Conservation (phyloP, 53 echinoderm and acorn worm species). For the Holothuria leucospilota region DNA sequence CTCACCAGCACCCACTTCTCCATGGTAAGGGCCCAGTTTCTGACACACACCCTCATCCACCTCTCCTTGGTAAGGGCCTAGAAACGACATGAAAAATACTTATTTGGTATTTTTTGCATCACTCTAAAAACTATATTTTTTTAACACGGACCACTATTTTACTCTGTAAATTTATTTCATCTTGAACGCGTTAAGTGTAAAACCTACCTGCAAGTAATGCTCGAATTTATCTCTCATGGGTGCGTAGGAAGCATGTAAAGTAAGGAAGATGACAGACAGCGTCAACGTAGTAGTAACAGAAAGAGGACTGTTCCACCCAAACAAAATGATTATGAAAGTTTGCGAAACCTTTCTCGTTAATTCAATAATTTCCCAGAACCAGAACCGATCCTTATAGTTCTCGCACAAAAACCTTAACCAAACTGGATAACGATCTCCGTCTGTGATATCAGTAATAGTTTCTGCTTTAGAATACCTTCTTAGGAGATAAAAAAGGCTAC, state of each 20-base stretch:
- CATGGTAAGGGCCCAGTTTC: too few relatives aligned
- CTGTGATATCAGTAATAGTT: too few relatives aligned
- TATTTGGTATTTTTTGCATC: too few relatives aligned
- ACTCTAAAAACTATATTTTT: background rate
- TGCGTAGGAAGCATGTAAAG: background rate
- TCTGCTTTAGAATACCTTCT: conserved; percentile 11
- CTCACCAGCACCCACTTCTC: too few relatives aligned
- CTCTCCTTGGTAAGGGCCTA: too few relatives aligned
- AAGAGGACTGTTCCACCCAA: conserved; percentile 21
- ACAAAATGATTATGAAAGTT: conserved; percentile 6
- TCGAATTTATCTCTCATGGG: conserved; percentile 29
- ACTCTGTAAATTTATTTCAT: background rate
- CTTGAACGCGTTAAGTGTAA: too few relatives aligned
- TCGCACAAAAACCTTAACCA: conserved; percentile 29
- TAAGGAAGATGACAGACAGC: conserved; percentile 18
- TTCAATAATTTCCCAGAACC: conserved; percentile 46
- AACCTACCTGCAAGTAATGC: conserved; percentile 28
- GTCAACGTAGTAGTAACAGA: background rate
- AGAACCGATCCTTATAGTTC: conserved; percentile 13
- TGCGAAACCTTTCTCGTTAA: conserved; percentile 9
- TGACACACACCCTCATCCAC: too few relatives aligned
- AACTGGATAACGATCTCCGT: background rate
- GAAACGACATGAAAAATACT: too few relatives aligned
- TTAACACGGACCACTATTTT: background rate
- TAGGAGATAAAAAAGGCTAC: conserved; percentile 46